These are phyloP conservation scores for Coremacera marginata DNA, from an alignment of 2,888 invertebrate genomes.

Conservation along the genomic window DNA sequence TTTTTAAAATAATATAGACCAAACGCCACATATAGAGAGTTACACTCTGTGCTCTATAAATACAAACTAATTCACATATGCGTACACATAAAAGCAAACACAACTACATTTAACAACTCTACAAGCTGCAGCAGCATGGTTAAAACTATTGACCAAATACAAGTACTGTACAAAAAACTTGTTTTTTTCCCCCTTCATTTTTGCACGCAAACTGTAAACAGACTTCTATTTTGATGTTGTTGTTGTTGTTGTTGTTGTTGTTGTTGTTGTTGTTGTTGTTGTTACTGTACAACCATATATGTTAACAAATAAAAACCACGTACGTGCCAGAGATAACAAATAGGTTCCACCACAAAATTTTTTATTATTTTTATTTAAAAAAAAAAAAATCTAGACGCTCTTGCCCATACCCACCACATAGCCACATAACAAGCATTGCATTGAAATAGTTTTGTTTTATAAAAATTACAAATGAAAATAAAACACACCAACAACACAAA, in stretches of 20 bases:
- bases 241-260: neutral
- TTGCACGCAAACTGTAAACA: no score
- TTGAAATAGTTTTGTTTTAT: conserved; percentile 9
- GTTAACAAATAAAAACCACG: neutral
- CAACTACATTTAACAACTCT: neutral
- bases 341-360: conserved; percentile 1
- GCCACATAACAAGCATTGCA: neutral
- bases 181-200: no score
- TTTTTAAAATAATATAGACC: no score
- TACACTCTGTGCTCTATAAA: no score
- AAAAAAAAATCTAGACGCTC: neutral
- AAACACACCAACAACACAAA: neutral
- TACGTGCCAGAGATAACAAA: conserved; percentile 13
- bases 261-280: neutral
- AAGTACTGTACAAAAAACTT: no score
- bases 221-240: neutral
- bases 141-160: no score
- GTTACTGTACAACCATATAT: neutral
- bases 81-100: neutral
- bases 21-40: no score
- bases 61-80: neutral
- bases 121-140: neutral
- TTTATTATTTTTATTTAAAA: neutral
- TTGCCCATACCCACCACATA: neutral
- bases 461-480: neutral